A percentile compares a stretch with the other conserved stretches of the same genome.
These are phyloP conservation scores for Columbina picui DNA, from an alignment of 2,113 vertebrate species.

Conservation along the genomic window DNA sequence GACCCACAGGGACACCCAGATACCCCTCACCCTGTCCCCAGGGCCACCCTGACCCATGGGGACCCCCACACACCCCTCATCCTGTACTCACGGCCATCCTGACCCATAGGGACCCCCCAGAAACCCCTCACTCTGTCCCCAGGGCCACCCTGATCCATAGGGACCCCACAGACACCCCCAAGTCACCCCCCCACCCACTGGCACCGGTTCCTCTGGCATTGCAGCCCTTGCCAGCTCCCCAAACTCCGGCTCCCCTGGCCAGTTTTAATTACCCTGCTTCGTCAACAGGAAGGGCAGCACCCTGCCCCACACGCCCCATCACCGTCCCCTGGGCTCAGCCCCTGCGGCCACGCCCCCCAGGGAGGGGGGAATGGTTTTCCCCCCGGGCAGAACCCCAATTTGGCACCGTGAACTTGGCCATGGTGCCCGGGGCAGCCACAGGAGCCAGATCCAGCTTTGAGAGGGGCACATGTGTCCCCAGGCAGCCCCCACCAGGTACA, in stretches of 20 bases:
- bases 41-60: neutral
- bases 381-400: neutral
- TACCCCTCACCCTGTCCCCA: neutral
- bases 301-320: neutral
- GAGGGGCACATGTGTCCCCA: neutral
- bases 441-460: neutral
- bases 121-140: too few relatives aligned
- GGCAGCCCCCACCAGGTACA: neutral
- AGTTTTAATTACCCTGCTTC: neutral
- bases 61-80: neutral
- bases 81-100: neutral
- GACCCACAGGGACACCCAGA: neutral
- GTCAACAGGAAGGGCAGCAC: neutral
- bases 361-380: neutral
- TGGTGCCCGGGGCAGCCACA: neutral
- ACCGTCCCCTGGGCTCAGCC: accelerated
- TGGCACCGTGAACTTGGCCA: neutral
- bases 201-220: neutral
- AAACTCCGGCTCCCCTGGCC: neutral
- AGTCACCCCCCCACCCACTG: neutral
- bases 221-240: neutral
- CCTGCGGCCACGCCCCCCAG: accelerated
- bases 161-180: neutral
- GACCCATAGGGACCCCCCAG: neutral
- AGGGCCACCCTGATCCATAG: neutral